Percentiles rank a stretch among this genome's conserved stretches.
Conservation (phyloP, 2,888 invertebrate genomes). For the Cataglyphis altisquamis region DNA sequence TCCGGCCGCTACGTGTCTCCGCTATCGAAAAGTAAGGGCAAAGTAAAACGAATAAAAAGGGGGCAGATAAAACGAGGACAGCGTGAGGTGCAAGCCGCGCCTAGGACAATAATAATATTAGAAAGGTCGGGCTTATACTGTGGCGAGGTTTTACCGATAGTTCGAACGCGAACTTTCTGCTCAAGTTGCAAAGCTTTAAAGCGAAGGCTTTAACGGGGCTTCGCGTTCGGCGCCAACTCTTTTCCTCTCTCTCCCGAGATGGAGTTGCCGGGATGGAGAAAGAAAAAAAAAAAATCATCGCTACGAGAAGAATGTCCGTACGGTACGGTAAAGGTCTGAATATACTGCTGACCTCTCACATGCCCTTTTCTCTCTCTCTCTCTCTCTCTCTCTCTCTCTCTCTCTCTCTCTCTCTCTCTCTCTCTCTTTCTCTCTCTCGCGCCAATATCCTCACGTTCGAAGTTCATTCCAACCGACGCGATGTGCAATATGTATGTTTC, state of each 20-base stretch:
- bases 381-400: not conserved
- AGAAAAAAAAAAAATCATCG: slow-evolving; percentile 65
- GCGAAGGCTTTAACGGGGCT: slow-evolving; percentile 82
- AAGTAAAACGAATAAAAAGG: slow-evolving; percentile 72
- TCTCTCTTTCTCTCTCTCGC: not conserved
- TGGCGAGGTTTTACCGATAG: slow-evolving; percentile 81
- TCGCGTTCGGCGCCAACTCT: slow-evolving; percentile 76
- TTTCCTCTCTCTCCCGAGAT: slow-evolving; percentile 5
- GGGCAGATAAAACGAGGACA: slow-evolving; percentile 70
- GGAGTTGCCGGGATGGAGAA: slow-evolving; percentile 59
- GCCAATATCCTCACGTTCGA: slow-evolving; percentile 47
- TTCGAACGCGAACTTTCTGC: slow-evolving; percentile 81
- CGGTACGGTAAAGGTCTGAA: slow-evolving; percentile 58
- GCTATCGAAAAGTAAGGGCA: slow-evolving; percentile 75
- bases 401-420: not conserved
- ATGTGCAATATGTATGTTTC: slow-evolving; percentile 34
- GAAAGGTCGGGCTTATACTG: slow-evolving; percentile 78
- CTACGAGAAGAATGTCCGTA: slow-evolving; percentile 67
- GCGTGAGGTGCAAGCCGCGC: slow-evolving; percentile 73
- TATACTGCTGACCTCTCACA: slow-evolving; percentile 60
- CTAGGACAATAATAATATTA: slow-evolving; percentile 81
- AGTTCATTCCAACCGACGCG: slow-evolving; percentile 60
- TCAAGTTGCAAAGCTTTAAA: slow-evolving; percentile 82
- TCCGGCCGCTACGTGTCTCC: slow-evolving; percentile 62
- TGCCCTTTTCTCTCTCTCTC: not conserved